A percentile compares a stretch with the other conserved stretches of the same genome.
phyloP scores from a whole-genome alignment of 23 tunicate species.

The Halocynthia roretzi region DNA sequence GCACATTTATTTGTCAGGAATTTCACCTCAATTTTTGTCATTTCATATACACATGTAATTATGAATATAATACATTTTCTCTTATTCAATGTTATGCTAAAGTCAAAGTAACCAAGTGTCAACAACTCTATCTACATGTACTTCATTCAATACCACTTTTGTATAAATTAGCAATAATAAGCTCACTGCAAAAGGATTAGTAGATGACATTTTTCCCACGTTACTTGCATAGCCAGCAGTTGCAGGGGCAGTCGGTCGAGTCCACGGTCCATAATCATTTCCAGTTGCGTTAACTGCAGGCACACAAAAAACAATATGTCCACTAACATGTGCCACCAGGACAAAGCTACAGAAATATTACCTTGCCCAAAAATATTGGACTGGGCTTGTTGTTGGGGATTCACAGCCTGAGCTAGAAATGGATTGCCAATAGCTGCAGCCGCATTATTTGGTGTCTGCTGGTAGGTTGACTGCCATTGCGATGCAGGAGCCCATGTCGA shows the following conservation, averaged over 20 bases:
- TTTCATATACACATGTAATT: no score
- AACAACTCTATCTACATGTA: no score
- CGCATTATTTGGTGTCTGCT: neutral
- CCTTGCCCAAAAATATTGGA: neutral
- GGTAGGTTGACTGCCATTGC: neutral
- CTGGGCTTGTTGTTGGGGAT: neutral
- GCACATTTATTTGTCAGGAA: neutral
- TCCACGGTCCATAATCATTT: constrained; percentile 5
- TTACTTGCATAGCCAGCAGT: neutral
- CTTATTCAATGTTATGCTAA: no score
- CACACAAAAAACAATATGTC: neutral
- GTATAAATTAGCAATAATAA: neutral
- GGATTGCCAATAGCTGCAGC: neutral
- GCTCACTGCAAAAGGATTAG: constrained; percentile 21
- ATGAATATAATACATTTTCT: no score
- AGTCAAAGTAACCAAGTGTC: no score
- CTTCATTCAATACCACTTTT: neutral
- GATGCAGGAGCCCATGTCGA: neutral
- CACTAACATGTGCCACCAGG: no score
- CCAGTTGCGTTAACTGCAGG: constrained; percentile 1
- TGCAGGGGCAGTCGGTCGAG: neutral
- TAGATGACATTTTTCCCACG: constrained; percentile 8
- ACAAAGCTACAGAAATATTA: no score
- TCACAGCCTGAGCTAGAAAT: neutral
- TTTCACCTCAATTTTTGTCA: neutral